These are phyloP conservation scores for Delphinus delphis DNA, from an alignment of 2,113 vertebrate species.

Conservation along the genomic window DNA sequence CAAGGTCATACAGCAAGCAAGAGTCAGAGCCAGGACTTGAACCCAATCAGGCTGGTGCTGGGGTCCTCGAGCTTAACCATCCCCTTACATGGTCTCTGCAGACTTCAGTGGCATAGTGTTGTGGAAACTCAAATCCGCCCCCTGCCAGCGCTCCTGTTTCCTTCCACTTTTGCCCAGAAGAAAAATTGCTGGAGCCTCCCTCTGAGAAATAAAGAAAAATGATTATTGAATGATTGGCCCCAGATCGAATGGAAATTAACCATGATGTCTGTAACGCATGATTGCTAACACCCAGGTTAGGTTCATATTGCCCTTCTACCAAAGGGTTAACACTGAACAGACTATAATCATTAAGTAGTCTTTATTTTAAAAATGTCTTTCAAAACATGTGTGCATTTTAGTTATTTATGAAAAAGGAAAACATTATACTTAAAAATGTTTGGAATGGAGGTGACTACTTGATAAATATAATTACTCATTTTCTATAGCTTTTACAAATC, in stretches of 20 bases:
- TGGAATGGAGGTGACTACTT: constrained; percentile 27
- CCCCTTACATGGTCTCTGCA: background rate
- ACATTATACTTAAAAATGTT: constrained; percentile 37
- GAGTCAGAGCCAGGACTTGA: background rate
- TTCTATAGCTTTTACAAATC: constrained; percentile 17
- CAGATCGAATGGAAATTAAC: background rate
- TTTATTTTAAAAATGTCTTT: constrained; percentile 27
- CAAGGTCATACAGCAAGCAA: background rate
- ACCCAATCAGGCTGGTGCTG: background rate
- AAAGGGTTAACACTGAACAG: background rate
- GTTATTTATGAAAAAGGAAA: constrained; percentile 38
- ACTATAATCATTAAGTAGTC: background rate
- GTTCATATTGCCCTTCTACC: background rate
- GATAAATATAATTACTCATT: constrained; percentile 57
- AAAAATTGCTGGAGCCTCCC: background rate
- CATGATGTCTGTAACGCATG: background rate
- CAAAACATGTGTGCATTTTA: constrained; percentile 44
- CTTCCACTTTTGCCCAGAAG: background rate
- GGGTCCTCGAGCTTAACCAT: accelerated
- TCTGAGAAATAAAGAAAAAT: background rate
- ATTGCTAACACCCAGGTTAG: background rate
- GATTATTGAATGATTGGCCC: background rate
- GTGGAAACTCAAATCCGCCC: no score
- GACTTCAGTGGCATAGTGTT: no score
- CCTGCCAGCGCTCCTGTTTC: background rate